phyloP scores from a whole-genome alignment of 2,888 invertebrate genomes.

The Fragum sueziense region DNA sequence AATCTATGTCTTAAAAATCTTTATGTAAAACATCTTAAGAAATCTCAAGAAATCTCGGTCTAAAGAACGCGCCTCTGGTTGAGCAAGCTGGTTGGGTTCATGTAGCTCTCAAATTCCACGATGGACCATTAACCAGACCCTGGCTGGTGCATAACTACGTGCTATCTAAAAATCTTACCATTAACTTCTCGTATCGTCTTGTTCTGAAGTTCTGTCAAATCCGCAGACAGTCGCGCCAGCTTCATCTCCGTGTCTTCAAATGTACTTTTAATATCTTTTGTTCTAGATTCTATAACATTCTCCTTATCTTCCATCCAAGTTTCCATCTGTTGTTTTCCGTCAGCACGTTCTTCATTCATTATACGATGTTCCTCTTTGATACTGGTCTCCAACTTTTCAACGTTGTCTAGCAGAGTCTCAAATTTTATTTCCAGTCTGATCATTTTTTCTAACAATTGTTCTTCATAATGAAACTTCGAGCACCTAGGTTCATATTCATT shows the following conservation, averaged over 20 bases:
- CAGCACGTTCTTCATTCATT: not conserved
- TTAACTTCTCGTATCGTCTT: not conserved
- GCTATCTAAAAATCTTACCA: too few species aligned
- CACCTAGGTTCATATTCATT: not conserved
- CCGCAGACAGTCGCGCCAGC: not conserved
- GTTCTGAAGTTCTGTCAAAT: not conserved
- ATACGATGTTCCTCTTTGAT: not conserved
- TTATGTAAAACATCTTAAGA: too few species aligned
- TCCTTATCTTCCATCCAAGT: not conserved
- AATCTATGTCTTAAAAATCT: too few species aligned
- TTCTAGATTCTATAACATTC: not conserved
- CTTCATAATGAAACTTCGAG: constrained; percentile 11
- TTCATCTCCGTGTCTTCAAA: not conserved
- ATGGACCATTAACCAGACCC: too few species aligned
- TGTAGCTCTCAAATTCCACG: too few species aligned
- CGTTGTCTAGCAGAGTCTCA: not conserved
- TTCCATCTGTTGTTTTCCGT: not conserved
- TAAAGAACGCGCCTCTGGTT: too few species aligned
- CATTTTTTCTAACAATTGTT: constrained; percentile 4
- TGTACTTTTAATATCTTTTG: not conserved
- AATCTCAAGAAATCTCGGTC: too few species aligned
- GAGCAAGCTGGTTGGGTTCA: too few species aligned
- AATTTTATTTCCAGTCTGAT: not conserved
- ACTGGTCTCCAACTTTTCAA: not conserved
- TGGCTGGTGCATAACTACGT: too few species aligned